Evolutionary conservation across 2,888 invertebrate genomes (phyloP), one percentile per base, ranked within the genome.

Genomic region (Magallana nippona): DNA sequence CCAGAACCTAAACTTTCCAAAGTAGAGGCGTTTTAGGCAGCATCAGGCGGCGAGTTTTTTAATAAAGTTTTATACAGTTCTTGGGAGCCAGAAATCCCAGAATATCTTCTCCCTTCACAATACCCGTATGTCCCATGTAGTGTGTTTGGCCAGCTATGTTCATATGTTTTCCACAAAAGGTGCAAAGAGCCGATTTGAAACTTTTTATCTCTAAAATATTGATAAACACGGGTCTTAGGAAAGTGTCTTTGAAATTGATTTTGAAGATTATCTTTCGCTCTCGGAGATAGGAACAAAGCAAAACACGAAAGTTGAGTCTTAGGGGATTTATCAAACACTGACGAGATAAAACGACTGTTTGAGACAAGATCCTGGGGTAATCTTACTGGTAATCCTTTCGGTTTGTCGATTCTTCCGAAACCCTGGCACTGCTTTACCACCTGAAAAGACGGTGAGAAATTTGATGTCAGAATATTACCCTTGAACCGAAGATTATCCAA

Each of bases 201-300:
- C 71, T 71, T 71, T 63, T 71, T 71, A 71, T 71, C 71, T 71
- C 3, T 71, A 71, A 71, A 71, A 71, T 71, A 71, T 71, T 71
- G 71, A 71, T 71, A 71, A 71, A 71, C 71, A 71, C 27, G 32
- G 71, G 71, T 71, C 71, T 71, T 71, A 71, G 13, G 71, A 71
- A 71, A 71, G 71, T 71, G 71, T 71, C 71, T 71, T 22, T 71
- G 15, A 71, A 71, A 71, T 71, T 71, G 71, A 71, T 71, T 71
- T 71, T 71, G 22, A 71, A 71, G 71, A 71, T 71, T 71, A 71
- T 71, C 71, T 71, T 71, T 71, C 71, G 71, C 71, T 71, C 71
- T 71, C 71, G 27, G 71, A 71, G 71, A 71, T 71, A 71, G 71
- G 71, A 71, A 71, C 71, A 71, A 71, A 71, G 71, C 71, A 27